phyloP scores from a whole-genome alignment of 2,797 vertebrate genomes.

The Scarus forsteni region DNA sequence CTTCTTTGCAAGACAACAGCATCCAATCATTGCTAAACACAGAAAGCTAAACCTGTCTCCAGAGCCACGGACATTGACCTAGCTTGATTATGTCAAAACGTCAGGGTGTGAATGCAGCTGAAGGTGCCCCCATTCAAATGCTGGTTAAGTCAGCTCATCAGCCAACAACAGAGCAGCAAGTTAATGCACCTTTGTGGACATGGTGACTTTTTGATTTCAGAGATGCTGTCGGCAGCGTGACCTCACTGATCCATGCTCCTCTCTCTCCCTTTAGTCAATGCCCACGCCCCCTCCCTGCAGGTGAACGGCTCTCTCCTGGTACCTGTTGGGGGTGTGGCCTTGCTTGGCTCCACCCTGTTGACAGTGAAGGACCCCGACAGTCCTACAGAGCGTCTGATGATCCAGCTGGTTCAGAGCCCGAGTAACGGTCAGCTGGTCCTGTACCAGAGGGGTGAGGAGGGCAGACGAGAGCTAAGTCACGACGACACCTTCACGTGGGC shows the following conservation, averaged over 20 bases:
- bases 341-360: constrained; percentile 82
- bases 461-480: constrained; percentile 70
- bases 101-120: no score
- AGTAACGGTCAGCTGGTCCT: constrained; percentile 86
- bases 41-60: no score
- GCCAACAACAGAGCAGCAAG: no score
- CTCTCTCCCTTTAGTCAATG: constrained; percentile 75
- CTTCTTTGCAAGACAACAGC: no score
- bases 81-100: no score
- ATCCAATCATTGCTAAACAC: no score
- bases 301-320: constrained; percentile 86
- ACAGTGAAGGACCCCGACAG: constrained; percentile 71
- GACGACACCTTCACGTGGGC: constrained; percentile 85
- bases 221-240: no score
- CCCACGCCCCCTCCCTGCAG: constrained; percentile 72
- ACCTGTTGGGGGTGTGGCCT: constrained; percentile 82
- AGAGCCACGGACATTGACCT: no score
- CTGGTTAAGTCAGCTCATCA: no score
- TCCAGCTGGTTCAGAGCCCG: constrained; percentile 84
- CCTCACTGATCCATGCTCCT: background rate
- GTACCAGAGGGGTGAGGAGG: constrained; percentile 28
- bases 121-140: no score
- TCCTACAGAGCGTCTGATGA: constrained; percentile 68
- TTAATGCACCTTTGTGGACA: no score
- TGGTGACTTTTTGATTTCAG: no score